Base-by-base conservation (phyloP, 2,888 invertebrate species). In the Coelinius sp. region DNA sequence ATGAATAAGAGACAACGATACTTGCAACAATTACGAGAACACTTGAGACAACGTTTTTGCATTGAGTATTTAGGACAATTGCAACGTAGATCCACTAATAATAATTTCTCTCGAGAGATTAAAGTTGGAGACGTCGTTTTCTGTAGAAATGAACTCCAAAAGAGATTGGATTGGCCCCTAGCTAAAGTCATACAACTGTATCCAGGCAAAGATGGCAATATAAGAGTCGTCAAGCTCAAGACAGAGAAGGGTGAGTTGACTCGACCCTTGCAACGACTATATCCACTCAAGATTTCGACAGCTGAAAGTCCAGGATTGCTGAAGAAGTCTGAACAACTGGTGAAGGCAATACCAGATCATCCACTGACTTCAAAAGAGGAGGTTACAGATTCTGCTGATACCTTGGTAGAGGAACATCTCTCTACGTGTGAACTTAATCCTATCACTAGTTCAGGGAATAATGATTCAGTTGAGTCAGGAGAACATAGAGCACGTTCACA, bases 81-180 rank as follows among this genome's bases (percentile, higher is more conserved):
- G 4, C 77, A 76, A 66, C 65, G 71, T n/a, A 69, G 75, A 7
- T 31, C 14, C 20, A 77, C 75, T 41, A 77, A 75, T 74, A 67
- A 41, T 10, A 49, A 7, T 1, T 44, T 53, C 8, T 46, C 66
- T 6, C 63, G 69, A 10, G 70, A 71, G 46, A n/a, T 85, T 6
- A 41, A 80, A 38, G 31, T 76, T 1, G 82, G 80, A 8, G 74
- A 77, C 1, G 10, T 86, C 24, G 84, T 85, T 0, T 52, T 86
- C 7, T 38, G 84, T 6, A 81, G 82, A 49, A 82, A 83, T 24
- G 80, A 83, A 44, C 75, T 80, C 25, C 44, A 77, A 5, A 79
- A 82, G 8, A 81, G 82, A 0, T 44, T 79, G 10, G 71, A 79
- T 20, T 86, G 85, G 85, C 59, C 67, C 14, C 66, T 80, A 0